Conservation (phyloP, 2,113 vertebrate species). For the Nothoprocta pentlandii region DNA sequence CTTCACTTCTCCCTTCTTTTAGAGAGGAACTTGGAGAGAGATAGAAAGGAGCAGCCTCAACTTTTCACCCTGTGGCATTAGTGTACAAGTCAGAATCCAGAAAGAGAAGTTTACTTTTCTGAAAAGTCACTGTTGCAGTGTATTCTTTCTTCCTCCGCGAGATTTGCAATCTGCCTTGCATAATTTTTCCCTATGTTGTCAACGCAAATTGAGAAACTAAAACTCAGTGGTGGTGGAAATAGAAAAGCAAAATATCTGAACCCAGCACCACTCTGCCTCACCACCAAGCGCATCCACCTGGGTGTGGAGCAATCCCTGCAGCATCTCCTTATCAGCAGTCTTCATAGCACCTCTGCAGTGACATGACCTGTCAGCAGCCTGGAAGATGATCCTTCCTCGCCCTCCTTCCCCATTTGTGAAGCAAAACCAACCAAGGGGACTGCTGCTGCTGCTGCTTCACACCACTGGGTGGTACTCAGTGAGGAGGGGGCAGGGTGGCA, state of each 20-base stretch:
- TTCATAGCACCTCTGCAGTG: not conserved
- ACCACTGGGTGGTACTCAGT: not conserved
- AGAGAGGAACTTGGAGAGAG: not conserved
- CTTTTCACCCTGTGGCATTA: not conserved
- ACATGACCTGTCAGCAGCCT: not conserved
- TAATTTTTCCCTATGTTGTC: not conserved
- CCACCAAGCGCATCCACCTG: not conserved
- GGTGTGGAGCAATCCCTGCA: not conserved
- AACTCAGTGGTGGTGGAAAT: not conserved
- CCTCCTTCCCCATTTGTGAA: not conserved
- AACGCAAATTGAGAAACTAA: not conserved
- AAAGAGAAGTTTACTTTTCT: not conserved
- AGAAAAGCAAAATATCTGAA: not conserved
- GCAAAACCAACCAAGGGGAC: too few relatives aligned
- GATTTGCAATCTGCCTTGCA: not conserved
- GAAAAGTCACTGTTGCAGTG: not conserved
- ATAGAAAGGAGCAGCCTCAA: not conserved
- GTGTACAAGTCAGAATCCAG: not conserved
- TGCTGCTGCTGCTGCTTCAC: too few relatives aligned
- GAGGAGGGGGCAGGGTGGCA: not conserved
- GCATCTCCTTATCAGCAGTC: not conserved
- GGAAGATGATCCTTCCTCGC: not conserved
- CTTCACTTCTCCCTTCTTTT: not conserved
- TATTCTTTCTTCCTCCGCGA: not conserved
- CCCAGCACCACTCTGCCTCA: not conserved